These are phyloP conservation scores for Serripes groenlandicus DNA, from an alignment of 2,888 invertebrate genomes.

Conservation along the genomic window DNA sequence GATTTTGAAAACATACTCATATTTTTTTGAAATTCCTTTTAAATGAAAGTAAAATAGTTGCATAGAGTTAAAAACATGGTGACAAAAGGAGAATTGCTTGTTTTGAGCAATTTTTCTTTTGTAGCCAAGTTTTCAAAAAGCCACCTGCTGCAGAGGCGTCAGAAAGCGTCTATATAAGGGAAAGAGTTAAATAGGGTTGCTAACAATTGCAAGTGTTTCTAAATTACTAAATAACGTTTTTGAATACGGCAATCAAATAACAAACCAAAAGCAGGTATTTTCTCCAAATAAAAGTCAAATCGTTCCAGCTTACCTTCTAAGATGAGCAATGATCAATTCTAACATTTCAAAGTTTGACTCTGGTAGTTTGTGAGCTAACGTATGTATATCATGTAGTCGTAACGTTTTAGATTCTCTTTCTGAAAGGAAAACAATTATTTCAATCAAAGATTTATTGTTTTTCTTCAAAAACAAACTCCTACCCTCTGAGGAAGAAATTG, in stretches of 20 bases:
- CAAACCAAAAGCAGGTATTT: background rate
- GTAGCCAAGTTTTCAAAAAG: too few relatives aligned
- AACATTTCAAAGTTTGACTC: constrained; percentile 93
- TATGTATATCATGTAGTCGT: constrained; percentile 94
- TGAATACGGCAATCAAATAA: background rate
- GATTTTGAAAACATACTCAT: too few relatives aligned
- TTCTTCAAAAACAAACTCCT: background rate
- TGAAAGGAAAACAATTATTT: constrained; percentile 86
- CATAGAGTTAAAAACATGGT: too few relatives aligned
- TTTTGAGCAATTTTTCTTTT: too few relatives aligned
- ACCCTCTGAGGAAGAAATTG: background rate
- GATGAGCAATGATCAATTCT: constrained; percentile 94
- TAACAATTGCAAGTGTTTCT: too few relatives aligned
- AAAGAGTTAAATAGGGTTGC: too few relatives aligned
- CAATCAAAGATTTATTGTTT: background rate
- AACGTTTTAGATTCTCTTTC: constrained; percentile 91
- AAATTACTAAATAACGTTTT: too few relatives aligned
- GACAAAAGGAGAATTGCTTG: too few relatives aligned
- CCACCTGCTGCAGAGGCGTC: too few relatives aligned
- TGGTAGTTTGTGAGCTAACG: constrained; percentile 94
- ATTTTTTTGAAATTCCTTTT: too few relatives aligned
- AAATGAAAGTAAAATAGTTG: too few relatives aligned
- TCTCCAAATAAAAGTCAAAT: background rate
- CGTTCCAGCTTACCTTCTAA: constrained; percentile 92
- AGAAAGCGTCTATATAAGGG: too few relatives aligned